These are phyloP conservation scores for Lasioglossum malachurum DNA, from an alignment of 2,888 invertebrate genomes.

Conservation along the genomic window DNA sequence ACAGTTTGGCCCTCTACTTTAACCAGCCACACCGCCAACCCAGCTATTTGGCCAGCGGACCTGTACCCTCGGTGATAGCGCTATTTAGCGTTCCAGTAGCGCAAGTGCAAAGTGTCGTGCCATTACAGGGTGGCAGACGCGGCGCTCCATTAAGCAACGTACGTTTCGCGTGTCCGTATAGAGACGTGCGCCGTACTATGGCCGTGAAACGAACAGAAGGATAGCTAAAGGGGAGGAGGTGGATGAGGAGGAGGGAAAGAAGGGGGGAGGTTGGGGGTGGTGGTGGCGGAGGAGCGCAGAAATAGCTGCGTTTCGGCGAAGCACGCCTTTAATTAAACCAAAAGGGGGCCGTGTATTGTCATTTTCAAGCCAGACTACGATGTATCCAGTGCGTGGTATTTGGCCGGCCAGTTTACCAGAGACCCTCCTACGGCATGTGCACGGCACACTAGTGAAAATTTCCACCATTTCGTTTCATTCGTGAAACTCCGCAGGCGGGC, in stretches of 20 bases:
- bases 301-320: constrained; percentile 66
- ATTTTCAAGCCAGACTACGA: constrained; percentile 58
- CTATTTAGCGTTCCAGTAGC: constrained; percentile 67
- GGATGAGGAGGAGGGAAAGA: background rate
- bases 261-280: background rate
- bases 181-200: constrained; percentile 38
- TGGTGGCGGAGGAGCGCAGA: constrained; percentile 36
- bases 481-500: constrained; percentile 53
- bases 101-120: constrained; percentile 74
- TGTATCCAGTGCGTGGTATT: constrained; percentile 54
- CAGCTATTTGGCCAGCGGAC: constrained; percentile 60
- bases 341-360: constrained; percentile 74
- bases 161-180: constrained; percentile 52
- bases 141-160: constrained; percentile 71
- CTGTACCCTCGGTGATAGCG: constrained; percentile 64
- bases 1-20: constrained; percentile 41
- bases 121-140: constrained; percentile 70
- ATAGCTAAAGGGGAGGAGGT: constrained; percentile 15
- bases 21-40: constrained; percentile 41
- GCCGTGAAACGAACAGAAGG: constrained; percentile 53
- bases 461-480: constrained; percentile 75
- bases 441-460: constrained; percentile 67
- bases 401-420: constrained; percentile 60
- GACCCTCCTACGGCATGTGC: constrained; percentile 20
- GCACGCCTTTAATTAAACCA: constrained; percentile 76